Evolutionary conservation across 30 jellyfish, hydroid and myxozoan genomes (phyloP).

Genomic region (Hydractinia symbiolongicarpus): DNA sequence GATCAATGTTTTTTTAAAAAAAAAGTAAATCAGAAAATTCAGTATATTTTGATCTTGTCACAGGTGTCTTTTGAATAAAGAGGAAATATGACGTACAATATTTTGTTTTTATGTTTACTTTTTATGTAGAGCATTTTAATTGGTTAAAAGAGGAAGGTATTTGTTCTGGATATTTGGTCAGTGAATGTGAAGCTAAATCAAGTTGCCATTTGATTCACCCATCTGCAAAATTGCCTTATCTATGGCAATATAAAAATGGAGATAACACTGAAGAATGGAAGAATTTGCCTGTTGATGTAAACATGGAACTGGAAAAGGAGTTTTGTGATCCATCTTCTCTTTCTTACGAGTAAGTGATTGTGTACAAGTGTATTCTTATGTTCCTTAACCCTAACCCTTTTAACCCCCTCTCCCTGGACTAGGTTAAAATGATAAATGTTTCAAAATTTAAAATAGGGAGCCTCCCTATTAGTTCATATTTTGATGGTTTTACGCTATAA

Average conservation of each 20-base stretch:
- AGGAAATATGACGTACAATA: too few species aligned
- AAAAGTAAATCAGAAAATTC: too few species aligned
- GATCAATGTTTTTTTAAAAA: too few species aligned
- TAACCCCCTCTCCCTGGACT: neutral
- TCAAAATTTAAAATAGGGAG: too few species aligned
- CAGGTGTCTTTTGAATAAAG: too few species aligned
- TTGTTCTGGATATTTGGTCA: neutral
- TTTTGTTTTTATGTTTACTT: too few species aligned
- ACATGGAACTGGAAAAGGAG: neutral
- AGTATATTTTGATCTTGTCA: too few species aligned
- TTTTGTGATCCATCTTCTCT: constrained; percentile 3
- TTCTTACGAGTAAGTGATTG: neutral
- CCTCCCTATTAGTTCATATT: too few species aligned
- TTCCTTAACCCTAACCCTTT: neutral
- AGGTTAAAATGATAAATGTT: too few species aligned
- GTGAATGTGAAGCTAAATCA: neutral
- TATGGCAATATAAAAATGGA: neutral
- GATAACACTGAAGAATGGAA: neutral
- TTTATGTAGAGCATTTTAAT: neutral
- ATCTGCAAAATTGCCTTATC: neutral
- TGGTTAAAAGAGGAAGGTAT: neutral
- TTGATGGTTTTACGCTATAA: too few species aligned
- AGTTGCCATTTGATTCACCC: neutral
- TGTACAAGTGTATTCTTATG: neutral
- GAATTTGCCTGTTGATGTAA: neutral